These are phyloP conservation scores for Protaetia brevitarsis DNA, from an alignment of 1,140 invertebrate genomes.

Conservation along the genomic window DNA sequence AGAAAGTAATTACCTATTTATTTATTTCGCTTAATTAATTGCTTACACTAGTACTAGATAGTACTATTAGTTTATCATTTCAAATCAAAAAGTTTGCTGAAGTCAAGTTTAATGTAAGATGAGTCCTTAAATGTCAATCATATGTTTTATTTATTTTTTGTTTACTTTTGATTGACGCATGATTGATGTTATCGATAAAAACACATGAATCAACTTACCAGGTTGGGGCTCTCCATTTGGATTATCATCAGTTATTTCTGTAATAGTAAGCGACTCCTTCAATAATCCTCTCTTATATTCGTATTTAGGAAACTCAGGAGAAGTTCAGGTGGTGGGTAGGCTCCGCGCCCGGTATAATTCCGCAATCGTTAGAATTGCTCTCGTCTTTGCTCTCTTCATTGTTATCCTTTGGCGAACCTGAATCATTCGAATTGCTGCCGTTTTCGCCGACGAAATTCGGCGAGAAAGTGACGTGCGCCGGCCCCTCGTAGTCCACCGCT, in stretches of 20 bases:
- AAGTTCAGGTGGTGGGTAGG: constrained; percentile 39
- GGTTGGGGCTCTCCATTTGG: constrained; percentile 35
- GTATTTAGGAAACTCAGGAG: constrained; percentile 43
- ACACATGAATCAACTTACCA: constrained; percentile 29
- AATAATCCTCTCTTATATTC: constrained; percentile 43
- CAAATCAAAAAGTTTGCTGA: too few species aligned
- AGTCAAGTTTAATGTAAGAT: too few species aligned
- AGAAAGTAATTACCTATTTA: too few species aligned
- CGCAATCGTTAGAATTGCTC: neutral
- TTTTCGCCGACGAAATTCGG: constrained; percentile 31
- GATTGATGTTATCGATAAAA: neutral
- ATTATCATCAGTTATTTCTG: constrained; percentile 44
- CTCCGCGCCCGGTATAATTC: constrained; percentile 39
- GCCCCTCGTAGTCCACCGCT: neutral
- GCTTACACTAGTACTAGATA: too few species aligned
- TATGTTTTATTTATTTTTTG: too few species aligned
- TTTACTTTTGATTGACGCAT: neutral
- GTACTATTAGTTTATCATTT: too few species aligned
- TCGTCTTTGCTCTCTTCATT: neutral
- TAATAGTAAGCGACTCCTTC: constrained; percentile 43
- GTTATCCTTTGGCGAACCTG: neutral
- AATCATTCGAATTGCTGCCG: constrained; percentile 21
- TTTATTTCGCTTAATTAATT: too few species aligned
- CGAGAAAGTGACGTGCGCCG: constrained; percentile 28
- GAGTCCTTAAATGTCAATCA: neutral